Evolutionary conservation across 2,888 invertebrate genomes (phyloP).

Genomic region (Argynnis bischoffii): DNA sequence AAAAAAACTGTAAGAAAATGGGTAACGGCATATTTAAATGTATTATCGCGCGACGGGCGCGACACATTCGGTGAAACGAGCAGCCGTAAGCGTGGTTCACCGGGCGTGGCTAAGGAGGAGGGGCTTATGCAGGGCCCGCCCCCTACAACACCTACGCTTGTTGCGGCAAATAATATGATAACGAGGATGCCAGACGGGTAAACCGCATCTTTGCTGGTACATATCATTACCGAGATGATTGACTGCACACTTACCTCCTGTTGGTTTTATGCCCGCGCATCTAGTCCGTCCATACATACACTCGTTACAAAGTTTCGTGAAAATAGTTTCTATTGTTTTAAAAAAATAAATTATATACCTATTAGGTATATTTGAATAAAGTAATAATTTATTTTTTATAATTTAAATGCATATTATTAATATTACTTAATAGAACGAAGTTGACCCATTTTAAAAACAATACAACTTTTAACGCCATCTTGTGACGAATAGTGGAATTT

Average conservation of each 20-base stretch:
- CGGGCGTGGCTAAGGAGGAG: constrained; percentile 47
- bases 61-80: constrained; percentile 92
- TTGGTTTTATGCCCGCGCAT: constrained; percentile 42
- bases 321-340: neutral
- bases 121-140: constrained; percentile 45
- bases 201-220: constrained; percentile 64
- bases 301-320: neutral
- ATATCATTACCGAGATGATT: constrained; percentile 75
- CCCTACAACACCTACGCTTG: constrained; percentile 40
- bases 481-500: constrained; percentile 47
- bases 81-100: constrained; percentile 83
- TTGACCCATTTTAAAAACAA: neutral
- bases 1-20: constrained; percentile 89
- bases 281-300: constrained; percentile 8
- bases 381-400: neutral
- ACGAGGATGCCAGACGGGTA: constrained; percentile 72
- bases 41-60: constrained; percentile 94
- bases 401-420: neutral
- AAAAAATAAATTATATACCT: neutral
- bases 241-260: constrained; percentile 69
- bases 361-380: neutral
- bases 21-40: constrained; percentile 99
- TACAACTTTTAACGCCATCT: constrained; percentile 35
- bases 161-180: constrained; percentile 64
- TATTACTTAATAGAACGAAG: neutral